Evolutionary conservation across 1,140 invertebrate species (phyloP).

Genomic region (Cecropterus lyciades): DNA sequence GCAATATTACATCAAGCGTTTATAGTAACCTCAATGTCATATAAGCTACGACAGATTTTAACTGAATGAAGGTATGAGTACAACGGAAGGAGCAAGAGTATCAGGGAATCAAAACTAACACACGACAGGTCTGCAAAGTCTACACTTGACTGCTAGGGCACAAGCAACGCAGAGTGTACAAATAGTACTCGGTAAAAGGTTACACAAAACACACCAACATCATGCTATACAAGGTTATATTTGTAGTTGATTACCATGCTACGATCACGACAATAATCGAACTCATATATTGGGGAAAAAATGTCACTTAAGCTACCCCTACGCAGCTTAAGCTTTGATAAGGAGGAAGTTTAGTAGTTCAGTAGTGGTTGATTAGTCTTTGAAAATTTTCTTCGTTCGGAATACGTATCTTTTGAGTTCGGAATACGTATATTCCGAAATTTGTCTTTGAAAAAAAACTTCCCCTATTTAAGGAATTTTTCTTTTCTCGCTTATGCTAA

Average conservation of each 20-base stretch:
- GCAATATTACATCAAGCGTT: constrained; percentile 25
- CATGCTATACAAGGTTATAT: constrained; percentile 15
- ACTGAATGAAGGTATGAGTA: constrained; percentile 29
- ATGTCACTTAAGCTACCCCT: too few species aligned
- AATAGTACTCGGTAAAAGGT: constrained; percentile 27
- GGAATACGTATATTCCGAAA: too few species aligned
- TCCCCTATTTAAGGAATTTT: too few species aligned
- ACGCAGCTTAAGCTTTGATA: too few species aligned
- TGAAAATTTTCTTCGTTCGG: too few species aligned
- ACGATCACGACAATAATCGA: constrained; percentile 7
- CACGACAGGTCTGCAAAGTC: constrained; percentile 63
- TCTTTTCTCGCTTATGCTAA: too few species aligned
- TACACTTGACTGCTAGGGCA: constrained; percentile 75
- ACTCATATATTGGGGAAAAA: too few species aligned
- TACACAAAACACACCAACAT: constrained; percentile 33
- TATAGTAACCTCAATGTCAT: constrained; percentile 31
- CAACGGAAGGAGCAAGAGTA: constrained; percentile 28
- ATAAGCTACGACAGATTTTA: constrained; percentile 22
- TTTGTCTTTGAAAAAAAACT: too few species aligned
- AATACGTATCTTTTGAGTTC: too few species aligned
- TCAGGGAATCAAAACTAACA: constrained; percentile 43
- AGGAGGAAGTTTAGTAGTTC: too few species aligned
- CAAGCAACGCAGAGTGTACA: constrained; percentile 72
- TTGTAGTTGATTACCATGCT: constrained; percentile 9
- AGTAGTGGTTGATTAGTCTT: too few species aligned